Conservation (phyloP, 2,888 invertebrate species). For the Thalpophila matura region DNA sequence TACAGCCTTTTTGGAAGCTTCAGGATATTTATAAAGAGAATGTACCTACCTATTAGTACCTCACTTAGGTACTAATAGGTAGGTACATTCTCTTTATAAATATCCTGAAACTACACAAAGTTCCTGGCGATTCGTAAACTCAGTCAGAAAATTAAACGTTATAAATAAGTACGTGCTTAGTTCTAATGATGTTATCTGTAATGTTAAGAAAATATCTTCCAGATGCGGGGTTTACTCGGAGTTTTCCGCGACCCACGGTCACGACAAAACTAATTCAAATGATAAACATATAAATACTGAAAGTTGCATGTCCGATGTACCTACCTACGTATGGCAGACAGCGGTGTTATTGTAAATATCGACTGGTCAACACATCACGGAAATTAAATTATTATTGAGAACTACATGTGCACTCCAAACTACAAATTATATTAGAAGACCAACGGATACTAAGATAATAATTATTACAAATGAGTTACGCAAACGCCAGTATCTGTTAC, state of each 20-base stretch:
- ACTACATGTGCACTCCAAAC: constrained; percentile 13
- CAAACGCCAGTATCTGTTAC: constrained; percentile 59
- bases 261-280: constrained; percentile 58
- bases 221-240: constrained; percentile 20
- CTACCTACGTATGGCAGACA: constrained; percentile 1
- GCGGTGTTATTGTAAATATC: constrained; percentile 31
- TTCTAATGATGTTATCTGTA: too few relatives aligned
- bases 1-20: too few relatives aligned
- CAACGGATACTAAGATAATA: constrained; percentile 43
- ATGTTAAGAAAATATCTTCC: constrained; percentile 25
- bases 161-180: too few relatives aligned
- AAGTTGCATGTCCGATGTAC: constrained; percentile 15
- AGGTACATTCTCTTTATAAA: too few relatives aligned
- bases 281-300: constrained; percentile 49
- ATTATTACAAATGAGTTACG: constrained; percentile 53
- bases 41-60: too few relatives aligned
- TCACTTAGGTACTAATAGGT: too few relatives aligned
- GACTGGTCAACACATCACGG: constrained; percentile 16
- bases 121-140: constrained; percentile 9
- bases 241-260: constrained; percentile 55
- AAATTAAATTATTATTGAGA: constrained; percentile 17
- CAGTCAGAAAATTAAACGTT: constrained; percentile 14
- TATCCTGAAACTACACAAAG: not conserved
- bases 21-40: too few relatives aligned
- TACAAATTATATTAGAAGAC: constrained; percentile 27